phyloP scores from a whole-genome alignment of 2,113 vertebrate genomes.

The Phrynosoma platyrhinos region DNA sequence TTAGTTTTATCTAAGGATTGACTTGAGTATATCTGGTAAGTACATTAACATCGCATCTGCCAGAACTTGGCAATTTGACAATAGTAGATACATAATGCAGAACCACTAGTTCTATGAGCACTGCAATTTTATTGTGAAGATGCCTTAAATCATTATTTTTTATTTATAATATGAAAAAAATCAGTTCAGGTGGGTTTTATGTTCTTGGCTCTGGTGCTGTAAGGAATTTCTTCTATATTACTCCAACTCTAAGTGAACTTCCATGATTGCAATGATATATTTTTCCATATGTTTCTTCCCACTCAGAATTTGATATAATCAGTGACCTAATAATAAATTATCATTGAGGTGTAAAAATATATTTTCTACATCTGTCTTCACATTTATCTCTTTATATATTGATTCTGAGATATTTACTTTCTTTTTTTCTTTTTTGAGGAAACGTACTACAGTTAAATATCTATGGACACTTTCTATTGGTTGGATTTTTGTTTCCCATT shows the following conservation, averaged over 20 bases:
- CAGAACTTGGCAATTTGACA: too few species aligned
- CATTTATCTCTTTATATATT: slow-evolving; percentile 36
- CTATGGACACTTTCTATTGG: not conserved
- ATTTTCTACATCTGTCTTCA: not conserved
- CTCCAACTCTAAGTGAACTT: slow-evolving; percentile 14
- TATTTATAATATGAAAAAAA: slow-evolving; percentile 42
- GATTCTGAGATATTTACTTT: slow-evolving; percentile 23
- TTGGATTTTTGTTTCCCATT: not conserved
- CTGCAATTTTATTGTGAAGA: too few species aligned
- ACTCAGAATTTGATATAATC: not conserved
- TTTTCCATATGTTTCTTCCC: slow-evolving; percentile 26
- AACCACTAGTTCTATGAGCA: too few species aligned
- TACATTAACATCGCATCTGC: too few species aligned
- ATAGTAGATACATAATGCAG: too few species aligned
- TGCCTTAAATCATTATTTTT: slow-evolving; percentile 9
- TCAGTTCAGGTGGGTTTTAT: not conserved
- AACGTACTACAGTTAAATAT: not conserved
- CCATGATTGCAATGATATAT: slow-evolving; percentile 3
- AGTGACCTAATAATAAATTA: not conserved
- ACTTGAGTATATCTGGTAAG: too few species aligned
- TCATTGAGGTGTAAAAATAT: not conserved
- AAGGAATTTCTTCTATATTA: slow-evolving; percentile 46
- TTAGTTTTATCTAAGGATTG: not conserved
- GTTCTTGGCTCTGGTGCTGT: slow-evolving; percentile 38
- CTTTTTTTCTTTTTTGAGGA: not conserved